Percentiles rank a stretch among this genome's conserved stretches.
Evolutionary conservation across 2,113 vertebrate genomes (phyloP).

Genomic region (Silurus meridionalis): DNA sequence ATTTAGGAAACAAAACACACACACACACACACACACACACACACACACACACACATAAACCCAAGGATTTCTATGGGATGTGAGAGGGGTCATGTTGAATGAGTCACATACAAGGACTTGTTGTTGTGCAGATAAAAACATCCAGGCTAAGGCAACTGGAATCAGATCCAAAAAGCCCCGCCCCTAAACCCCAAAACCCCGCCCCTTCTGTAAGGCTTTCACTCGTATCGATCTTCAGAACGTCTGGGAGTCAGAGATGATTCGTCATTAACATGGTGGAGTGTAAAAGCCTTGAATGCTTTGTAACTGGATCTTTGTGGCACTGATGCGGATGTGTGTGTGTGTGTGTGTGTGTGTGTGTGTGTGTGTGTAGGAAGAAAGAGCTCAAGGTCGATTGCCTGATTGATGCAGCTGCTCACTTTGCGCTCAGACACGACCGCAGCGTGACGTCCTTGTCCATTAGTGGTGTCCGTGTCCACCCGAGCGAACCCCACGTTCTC

Average conservation of each 20-base stretch:
- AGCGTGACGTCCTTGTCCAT: constrained; percentile 7
- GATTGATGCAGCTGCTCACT: constrained; percentile 19
- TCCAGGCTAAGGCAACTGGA: background rate
- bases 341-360: background rate
- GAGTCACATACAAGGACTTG: background rate
- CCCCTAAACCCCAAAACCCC: no score
- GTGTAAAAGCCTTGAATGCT: constrained; percentile 16
- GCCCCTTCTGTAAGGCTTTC: background rate
- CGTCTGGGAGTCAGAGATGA: background rate
- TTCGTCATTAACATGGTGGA: background rate
- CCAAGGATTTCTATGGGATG: background rate
- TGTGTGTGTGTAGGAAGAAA: constrained; percentile 1
- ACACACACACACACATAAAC: background rate
- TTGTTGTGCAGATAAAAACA: background rate
- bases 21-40: constrained; percentile 35
- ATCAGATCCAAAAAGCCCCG: background rate
- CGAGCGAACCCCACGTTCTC: background rate
- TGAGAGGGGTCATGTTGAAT: background rate
- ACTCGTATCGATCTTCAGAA: constrained; percentile 11
- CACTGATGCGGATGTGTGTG: background rate
- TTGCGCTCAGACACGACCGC: constrained; percentile 5
- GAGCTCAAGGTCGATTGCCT: background rate
- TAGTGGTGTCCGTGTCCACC: background rate
- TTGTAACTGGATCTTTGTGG: constrained; percentile 13
- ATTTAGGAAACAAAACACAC: constrained; percentile 14